Conservation (phyloP, 2,888 invertebrate genomes). For the Alitta virens region DNA sequence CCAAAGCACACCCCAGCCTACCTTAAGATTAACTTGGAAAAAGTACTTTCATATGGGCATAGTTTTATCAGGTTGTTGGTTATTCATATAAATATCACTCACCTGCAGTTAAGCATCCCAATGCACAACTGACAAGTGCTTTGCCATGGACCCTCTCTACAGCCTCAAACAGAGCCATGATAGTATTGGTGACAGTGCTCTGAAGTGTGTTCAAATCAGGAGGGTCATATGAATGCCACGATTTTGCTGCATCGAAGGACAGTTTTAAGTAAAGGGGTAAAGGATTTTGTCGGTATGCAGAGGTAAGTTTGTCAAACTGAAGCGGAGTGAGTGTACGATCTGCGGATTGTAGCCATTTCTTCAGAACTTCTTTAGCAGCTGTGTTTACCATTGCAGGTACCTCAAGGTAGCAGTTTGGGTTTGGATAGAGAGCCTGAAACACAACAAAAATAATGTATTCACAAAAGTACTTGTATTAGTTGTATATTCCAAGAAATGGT, state of each 20-base stretch:
- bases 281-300: conserved; percentile 35
- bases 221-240: conserved; percentile 43
- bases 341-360: conserved; percentile 37
- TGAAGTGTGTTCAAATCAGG: conserved; percentile 31
- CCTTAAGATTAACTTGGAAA: no score
- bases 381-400: conserved; percentile 10
- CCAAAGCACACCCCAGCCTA: no score
- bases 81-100: background rate
- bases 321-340: conserved; percentile 34
- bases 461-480: no score
- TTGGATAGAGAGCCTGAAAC: conserved; percentile 14
- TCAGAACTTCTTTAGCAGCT: conserved; percentile 39
- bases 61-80: no score
- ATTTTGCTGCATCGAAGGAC: conserved; percentile 41
- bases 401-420: conserved; percentile 10
- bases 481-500: no score
- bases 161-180: conserved; percentile 23
- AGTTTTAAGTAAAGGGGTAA: conserved; percentile 45
- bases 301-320: conserved; percentile 34
- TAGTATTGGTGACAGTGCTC: conserved; percentile 25
- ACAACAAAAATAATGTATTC: background rate
- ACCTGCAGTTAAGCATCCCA: conserved; percentile 41
- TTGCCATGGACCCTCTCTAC: conserved; percentile 44
- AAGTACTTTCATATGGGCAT: no score
- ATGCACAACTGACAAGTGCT: conserved; percentile 40